A percentile compares a stretch with the other conserved stretches of the same genome.
These are phyloP conservation scores for Himantopus leucocephalus DNA, from an alignment of 2,113 vertebrate genomes.

Conservation along the genomic window DNA sequence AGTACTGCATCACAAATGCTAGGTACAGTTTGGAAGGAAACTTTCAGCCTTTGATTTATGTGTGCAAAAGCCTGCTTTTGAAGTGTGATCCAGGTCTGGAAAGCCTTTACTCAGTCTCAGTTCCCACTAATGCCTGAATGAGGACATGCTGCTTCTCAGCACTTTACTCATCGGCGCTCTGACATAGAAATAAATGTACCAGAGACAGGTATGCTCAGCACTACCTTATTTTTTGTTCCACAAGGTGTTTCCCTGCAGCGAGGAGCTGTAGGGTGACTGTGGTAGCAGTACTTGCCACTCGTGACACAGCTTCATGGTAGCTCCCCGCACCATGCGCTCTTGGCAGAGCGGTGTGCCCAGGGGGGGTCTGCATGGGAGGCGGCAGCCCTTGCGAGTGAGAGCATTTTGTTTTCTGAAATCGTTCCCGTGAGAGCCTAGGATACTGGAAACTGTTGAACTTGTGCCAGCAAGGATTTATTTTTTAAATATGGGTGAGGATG, in stretches of 20 bases:
- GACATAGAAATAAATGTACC: not conserved
- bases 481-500: conserved; percentile 10
- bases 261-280: not conserved
- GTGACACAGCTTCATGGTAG: not conserved
- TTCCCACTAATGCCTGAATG: not conserved
- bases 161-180: not conserved
- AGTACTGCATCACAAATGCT: not conserved
- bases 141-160: not conserved
- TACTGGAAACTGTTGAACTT: conserved; percentile 46
- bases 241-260: not conserved
- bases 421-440: not conserved
- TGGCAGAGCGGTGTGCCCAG: not conserved
- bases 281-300: not conserved
- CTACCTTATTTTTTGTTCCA: not conserved
- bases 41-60: not conserved
- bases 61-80: not conserved
- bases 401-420: not conserved
- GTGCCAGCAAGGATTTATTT: conserved; percentile 8
- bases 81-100: not conserved
- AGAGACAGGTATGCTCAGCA: not conserved
- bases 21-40: not conserved
- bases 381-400: not conserved
- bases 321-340: not conserved
- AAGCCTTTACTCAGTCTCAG: not conserved
- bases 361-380: not conserved